Evolutionary conservation across 2,113 vertebrate species (phyloP), one percentile per base, ranked within the genome.

Genomic region (Danio rerio): DNA sequence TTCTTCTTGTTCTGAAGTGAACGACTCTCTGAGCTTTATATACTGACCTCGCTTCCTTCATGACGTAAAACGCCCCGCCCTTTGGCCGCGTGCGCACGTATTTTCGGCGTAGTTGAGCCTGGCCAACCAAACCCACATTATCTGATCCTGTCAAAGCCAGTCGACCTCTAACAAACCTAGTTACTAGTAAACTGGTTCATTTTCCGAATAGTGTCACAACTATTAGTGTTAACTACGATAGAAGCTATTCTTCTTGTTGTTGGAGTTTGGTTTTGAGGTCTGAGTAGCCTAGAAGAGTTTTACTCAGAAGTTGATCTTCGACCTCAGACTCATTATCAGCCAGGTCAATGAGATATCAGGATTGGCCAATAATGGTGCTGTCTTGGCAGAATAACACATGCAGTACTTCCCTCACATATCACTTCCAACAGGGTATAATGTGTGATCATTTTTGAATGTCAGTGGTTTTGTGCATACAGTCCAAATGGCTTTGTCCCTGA

Each of bases 51-150:
- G 10, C 65, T 10, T 75, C 73, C 55, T 86, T 78, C 88, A 18
- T 90, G 87, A 92, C 92, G 92, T 91, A 83, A 85, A 12, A 4
- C 0, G 0, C 5, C 0, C 89, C 90, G 84, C 90, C 89, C 59
- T 49, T 6, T n/a, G 90, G 90, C 92, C 83, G 47, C 21, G 21
- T 56, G 10, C 3, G 7, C 31, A 78, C 81, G 4, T 83, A 93
- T 92, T 92, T n/a, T 94, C 91, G 93, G 8, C 9, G 69, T 42
- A 58, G 21, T 31, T 43, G 70, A 83, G 62, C 31, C 21, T 76
- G 72, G 55, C 61, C n/a, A 66, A 61, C 72, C 85, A 74, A 79
- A 75, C 47, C 42, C 15, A 16, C 73, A 5, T 78, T 50, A 78
- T 78, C 20, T n/a, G 59, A 63, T 52, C 5, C 75, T 59, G 55